Conservation (phyloP, 1,140 invertebrate species). For the Aplysia californica region DNA sequence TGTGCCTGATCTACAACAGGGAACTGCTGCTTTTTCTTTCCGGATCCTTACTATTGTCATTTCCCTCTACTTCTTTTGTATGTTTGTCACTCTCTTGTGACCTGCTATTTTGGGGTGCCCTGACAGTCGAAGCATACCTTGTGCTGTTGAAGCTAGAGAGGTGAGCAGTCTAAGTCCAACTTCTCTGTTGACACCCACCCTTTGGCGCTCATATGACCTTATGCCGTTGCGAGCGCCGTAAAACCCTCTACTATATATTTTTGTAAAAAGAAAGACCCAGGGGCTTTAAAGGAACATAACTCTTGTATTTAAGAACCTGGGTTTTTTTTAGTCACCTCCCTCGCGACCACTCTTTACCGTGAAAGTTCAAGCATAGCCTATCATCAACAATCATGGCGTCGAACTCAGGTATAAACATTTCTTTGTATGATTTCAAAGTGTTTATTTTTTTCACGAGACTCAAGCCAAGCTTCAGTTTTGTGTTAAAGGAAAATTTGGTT, state of each 20-base stretch:
- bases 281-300: neutral
- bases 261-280: neutral
- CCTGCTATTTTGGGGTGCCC: too few species aligned
- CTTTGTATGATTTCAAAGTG: neutral
- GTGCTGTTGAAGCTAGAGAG: too few species aligned
- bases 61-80: too few species aligned
- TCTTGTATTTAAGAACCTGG: slow-evolving; percentile 11
- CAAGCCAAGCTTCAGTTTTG: neutral
- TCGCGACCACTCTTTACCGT: too few species aligned
- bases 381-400: slow-evolving; percentile 40
- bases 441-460: neutral
- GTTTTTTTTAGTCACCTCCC: too few species aligned
- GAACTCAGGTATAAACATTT: slow-evolving; percentile 30
- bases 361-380: neutral
- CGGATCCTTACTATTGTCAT: too few species aligned
- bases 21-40: too few species aligned
- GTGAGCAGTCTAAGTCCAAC: too few species aligned
- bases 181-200: slow-evolving; percentile 30
- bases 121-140: too few species aligned
- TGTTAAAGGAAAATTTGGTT: too few species aligned
- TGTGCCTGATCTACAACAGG: too few species aligned
- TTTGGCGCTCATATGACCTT: slow-evolving; percentile 2
- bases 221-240: neutral
- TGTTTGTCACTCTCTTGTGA: too few species aligned
- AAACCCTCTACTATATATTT: neutral